Evolutionary conservation across 2,797 vertebrate species (phyloP).

Genomic region (Champsocephalus gunnari): DNA sequence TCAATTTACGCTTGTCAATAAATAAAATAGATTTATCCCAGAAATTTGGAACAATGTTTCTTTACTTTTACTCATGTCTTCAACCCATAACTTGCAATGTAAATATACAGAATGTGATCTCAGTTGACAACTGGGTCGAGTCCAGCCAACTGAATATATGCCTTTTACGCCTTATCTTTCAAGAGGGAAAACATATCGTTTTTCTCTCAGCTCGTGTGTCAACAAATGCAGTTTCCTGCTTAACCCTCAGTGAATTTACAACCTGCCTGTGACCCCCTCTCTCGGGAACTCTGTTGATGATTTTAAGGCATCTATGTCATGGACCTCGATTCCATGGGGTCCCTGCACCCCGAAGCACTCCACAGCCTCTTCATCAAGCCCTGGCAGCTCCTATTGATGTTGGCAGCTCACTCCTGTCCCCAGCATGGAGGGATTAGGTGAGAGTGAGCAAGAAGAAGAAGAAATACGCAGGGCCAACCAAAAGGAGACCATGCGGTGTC

Average conservation of each 20-base stretch:
- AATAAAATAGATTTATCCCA: background rate
- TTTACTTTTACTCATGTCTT: background rate
- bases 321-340: slow-evolving; percentile 49
- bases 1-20: background rate
- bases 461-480: slow-evolving; percentile 39
- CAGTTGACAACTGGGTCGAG: background rate
- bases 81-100: background rate
- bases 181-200: background rate
- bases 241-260: slow-evolving; percentile 52
- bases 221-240: slow-evolving; percentile 45
- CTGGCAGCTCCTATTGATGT: slow-evolving; percentile 76
- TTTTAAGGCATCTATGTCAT: slow-evolving; percentile 51
- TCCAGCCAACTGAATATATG: slow-evolving; percentile 8
- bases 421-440: slow-evolving; percentile 72
- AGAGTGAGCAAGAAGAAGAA: slow-evolving; percentile 64
- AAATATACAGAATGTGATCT: background rate
- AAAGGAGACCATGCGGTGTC: slow-evolving; percentile 51
- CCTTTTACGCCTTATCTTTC: slow-evolving; percentile 12
- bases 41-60: background rate
- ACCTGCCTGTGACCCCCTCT: slow-evolving; percentile 44
- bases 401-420: slow-evolving; percentile 67
- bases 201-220: slow-evolving; percentile 33
- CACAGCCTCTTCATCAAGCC: slow-evolving; percentile 74
- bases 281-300: slow-evolving; percentile 38
- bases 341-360: slow-evolving; percentile 59